phyloP scores from a whole-genome alignment of 2,113 vertebrate genomes.

The zebrafish (Danio rerio) region DNA sequence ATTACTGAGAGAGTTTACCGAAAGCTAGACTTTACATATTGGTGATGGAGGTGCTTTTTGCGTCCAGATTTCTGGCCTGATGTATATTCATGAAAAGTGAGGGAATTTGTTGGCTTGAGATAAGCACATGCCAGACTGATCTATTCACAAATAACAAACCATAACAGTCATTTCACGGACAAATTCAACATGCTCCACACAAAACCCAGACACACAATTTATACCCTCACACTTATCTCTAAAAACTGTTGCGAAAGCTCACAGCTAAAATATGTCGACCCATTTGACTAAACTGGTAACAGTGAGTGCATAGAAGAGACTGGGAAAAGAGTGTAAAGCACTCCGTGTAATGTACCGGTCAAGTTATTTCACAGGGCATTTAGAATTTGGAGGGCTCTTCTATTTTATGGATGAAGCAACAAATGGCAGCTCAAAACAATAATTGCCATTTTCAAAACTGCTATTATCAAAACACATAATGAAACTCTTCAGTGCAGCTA shows the following conservation, averaged over 20 bases:
- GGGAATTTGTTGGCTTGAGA: conserved; percentile 9
- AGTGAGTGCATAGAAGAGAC: conserved; percentile 43
- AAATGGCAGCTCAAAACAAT: too few relatives aligned
- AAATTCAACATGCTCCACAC: too few relatives aligned
- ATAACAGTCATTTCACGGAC: conserved; percentile 35
- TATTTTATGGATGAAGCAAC: too few relatives aligned
- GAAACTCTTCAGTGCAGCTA: too few relatives aligned
- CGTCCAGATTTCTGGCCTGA: conserved; percentile 20
- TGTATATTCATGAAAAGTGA: conserved; percentile 36
- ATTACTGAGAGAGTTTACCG: too few relatives aligned
- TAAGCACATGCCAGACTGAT: conserved; percentile 25
- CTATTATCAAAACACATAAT: too few relatives aligned
- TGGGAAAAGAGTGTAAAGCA: conserved; percentile 32
- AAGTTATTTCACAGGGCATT: conserved; percentile 38
- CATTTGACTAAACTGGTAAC: conserved; percentile 59
- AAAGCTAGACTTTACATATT: conserved; percentile 19
- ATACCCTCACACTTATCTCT: conserved; percentile 31
- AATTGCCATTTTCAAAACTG: too few relatives aligned
- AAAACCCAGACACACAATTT: too few relatives aligned
- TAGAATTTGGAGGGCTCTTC: conserved; percentile 15
- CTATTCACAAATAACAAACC: conserved; percentile 26
- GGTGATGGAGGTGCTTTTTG: not conserved
- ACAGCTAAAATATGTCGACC: conserved; percentile 59
- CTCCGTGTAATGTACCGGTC: too few relatives aligned
- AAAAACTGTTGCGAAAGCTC: conserved; percentile 12